A percentile compares a stretch with the other conserved stretches of the same genome.
phyloP scores from a whole-genome alignment of 1,140 invertebrate genomes.

The Pristionchus pacificus region DNA sequence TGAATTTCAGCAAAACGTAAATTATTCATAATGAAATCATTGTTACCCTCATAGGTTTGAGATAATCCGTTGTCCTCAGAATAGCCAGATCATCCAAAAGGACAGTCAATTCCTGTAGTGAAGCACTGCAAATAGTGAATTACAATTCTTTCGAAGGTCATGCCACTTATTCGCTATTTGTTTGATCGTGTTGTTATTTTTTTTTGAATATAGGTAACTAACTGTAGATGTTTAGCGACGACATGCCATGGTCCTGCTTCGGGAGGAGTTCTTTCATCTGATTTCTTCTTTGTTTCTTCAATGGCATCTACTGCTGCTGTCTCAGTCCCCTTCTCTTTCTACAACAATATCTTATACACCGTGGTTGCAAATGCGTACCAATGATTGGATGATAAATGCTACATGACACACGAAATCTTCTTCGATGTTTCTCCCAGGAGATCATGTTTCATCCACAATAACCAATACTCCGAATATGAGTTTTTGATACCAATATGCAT shows the following conservation, averaged over 20 bases:
- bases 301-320: not conserved
- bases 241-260: conserved; percentile 29
- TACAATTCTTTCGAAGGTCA: too few relatives aligned
- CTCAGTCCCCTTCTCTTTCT: not conserved
- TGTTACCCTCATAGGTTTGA: conserved; percentile 10
- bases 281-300: not conserved
- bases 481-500: too few relatives aligned
- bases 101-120: conserved; percentile 22
- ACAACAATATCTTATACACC: not conserved
- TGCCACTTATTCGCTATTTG: too few relatives aligned
- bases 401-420: not conserved
- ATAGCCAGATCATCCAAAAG: conserved; percentile 21
- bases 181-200: too few relatives aligned
- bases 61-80: conserved; percentile 21
- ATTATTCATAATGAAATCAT: not conserved
- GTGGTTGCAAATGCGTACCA: not conserved
- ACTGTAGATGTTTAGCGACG: conserved; percentile 32
- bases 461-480: too few relatives aligned
- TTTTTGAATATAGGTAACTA: too few relatives aligned
- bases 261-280: conserved; percentile 11
- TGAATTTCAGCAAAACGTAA: too few relatives aligned
- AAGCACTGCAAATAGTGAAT: conserved; percentile 28
- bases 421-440: too few relatives aligned
- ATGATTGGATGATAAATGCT: not conserved
- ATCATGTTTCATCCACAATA: too few relatives aligned